Conservation (phyloP, 2,888 invertebrate species). For the Eristalis intricaria region DNA sequence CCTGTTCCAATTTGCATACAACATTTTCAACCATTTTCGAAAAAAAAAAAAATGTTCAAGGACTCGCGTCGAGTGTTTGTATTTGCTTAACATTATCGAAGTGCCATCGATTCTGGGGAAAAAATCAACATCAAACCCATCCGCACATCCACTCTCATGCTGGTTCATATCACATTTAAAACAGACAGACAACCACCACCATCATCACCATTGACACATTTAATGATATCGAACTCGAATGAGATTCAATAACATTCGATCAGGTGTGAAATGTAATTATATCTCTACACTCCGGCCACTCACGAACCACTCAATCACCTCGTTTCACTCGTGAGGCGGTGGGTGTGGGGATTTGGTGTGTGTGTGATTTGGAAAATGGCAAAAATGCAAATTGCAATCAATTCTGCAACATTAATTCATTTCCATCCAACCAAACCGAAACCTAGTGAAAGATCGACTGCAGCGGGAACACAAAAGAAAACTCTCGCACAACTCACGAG, state of each 20-base stretch:
- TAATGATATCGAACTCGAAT: not conserved
- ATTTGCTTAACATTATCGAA: not conserved
- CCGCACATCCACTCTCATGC: not conserved
- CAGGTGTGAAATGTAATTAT: constrained; percentile 13
- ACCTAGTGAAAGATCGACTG: not conserved
- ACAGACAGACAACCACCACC: not conserved
- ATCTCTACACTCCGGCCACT: not conserved
- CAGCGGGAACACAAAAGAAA: not conserved
- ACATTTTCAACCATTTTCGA: not conserved
- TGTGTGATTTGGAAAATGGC: too few relatives aligned
- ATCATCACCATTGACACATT: not conserved
- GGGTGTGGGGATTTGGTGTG: too few relatives aligned
- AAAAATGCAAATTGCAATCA: constrained; percentile 8
- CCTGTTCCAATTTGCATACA: not conserved
- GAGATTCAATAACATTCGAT: constrained; percentile 5
- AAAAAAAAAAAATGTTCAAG: not conserved
- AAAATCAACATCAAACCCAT: not conserved
- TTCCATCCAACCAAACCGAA: not conserved
- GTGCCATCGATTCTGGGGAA: not conserved
- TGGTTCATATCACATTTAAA: not conserved
- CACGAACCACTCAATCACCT: not conserved
- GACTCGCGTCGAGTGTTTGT: not conserved
- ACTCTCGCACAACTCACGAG: not conserved
- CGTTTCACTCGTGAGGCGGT: too few relatives aligned
- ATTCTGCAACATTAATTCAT: constrained; percentile 1